phyloP scores from a whole-genome alignment of 2,888 invertebrate species.

The Agonopterix alstromeriana region DNA sequence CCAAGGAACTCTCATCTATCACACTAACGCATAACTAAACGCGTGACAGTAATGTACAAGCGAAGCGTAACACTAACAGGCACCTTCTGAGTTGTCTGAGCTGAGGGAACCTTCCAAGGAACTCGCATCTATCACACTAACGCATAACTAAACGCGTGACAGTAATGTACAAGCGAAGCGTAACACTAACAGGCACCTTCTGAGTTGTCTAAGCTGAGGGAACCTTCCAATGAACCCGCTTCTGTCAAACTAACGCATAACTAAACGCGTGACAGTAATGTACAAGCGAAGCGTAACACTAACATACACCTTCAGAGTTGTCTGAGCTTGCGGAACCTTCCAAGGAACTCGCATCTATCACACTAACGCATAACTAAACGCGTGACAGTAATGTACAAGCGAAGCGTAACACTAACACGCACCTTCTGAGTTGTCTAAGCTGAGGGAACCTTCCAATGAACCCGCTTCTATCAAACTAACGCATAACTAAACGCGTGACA shows the following conservation, averaged over 20 bases:
- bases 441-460: constrained; percentile 80
- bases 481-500: no score
- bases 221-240: constrained; percentile 81
- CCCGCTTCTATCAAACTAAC: no score
- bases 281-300: constrained; percentile 13
- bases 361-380: no score
- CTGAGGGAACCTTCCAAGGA: constrained; percentile 81
- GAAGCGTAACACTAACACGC: constrained; percentile 27
- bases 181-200: constrained; percentile 49
- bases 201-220: constrained; percentile 82
- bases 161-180: no score
- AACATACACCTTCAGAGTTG: constrained; percentile 71
- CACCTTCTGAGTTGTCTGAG: constrained; percentile 79
- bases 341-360: constrained; percentile 81
- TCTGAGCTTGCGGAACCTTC: constrained; percentile 83
- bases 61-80: constrained; percentile 25
- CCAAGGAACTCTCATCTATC: no score
- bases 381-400: no score
- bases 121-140: constrained; percentile 83
- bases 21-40: no score
- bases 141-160: no score
- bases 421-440: constrained; percentile 80
- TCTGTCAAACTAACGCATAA: no score
- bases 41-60: no score
- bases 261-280: no score